phyloP scores from a whole-genome alignment of 1,140 invertebrate genomes.

The Habropoda laboriosa region DNA sequence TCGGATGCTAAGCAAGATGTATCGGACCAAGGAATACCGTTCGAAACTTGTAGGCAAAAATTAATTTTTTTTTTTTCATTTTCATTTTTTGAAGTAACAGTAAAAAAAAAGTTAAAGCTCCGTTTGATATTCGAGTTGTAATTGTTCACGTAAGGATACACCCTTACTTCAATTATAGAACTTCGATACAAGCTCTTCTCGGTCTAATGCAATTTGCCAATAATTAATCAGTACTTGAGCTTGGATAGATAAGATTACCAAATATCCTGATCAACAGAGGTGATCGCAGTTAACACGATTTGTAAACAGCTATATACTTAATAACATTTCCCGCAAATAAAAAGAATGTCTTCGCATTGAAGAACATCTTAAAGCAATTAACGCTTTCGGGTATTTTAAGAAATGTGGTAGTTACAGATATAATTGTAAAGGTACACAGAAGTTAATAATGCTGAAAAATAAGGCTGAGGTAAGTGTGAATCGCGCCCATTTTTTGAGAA shows the following conservation, averaged over 20 bases:
- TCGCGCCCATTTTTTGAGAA: too few species aligned
- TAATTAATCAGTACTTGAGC: slow-evolving; percentile 12
- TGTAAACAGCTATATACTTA: background rate
- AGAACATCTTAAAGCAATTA: too few species aligned
- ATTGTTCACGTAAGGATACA: too few species aligned
- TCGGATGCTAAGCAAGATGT: background rate
- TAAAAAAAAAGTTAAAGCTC: too few species aligned
- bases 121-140: too few species aligned
- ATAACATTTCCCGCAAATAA: background rate
- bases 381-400: background rate
- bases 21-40: background rate
- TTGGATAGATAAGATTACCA: slow-evolving; percentile 39
- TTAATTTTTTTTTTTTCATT: too few species aligned
- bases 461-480: background rate
- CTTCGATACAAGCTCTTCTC: background rate
- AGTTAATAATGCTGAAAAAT: background rate
- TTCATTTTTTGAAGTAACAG: too few species aligned
- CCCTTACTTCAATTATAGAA: background rate
- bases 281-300: background rate
- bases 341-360: background rate
- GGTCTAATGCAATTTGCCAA: background rate
- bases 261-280: background rate
- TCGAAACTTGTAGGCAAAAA: too few species aligned
- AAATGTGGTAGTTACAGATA: background rate
- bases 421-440: background rate